Evolutionary conservation across 2,797 vertebrate species (phyloP).

Genomic region (Acestrorhynchus altus): DNA sequence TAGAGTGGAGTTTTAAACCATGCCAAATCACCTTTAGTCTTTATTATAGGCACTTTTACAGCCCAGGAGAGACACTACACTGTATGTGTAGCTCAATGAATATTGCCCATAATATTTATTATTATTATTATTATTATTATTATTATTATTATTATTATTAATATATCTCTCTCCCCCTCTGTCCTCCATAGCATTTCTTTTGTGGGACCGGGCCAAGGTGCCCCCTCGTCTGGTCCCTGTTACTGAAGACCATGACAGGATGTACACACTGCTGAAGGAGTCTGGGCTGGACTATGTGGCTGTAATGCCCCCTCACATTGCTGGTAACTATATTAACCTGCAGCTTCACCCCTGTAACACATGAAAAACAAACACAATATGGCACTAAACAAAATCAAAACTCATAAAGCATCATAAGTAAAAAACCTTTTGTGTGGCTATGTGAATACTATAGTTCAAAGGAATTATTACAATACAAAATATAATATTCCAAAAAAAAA

Average conservation of each 20-base stretch:
- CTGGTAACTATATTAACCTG: constrained; percentile 69
- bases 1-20: no score
- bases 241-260: constrained; percentile 89
- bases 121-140: not conserved
- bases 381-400: no score
- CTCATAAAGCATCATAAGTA: no score
- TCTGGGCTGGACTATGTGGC: constrained; percentile 88
- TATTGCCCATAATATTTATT: not conserved
- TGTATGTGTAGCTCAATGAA: not conserved
- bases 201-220: constrained; percentile 88
- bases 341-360: no score
- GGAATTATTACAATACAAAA: no score
- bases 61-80: no score
- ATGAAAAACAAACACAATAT: no score
- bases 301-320: constrained; percentile 91
- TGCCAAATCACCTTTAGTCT: no score
- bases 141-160: not conserved
- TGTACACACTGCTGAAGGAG: constrained; percentile 81
- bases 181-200: constrained; percentile 80
- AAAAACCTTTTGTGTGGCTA: no score
- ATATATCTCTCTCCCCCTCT: not conserved
- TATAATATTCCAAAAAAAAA: no score
- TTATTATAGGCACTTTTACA: no score
- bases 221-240: constrained; percentile 79
- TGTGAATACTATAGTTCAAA: no score